A percentile compares a stretch with the other conserved stretches of the same genome.
Evolutionary conservation across 2,888 invertebrate species (phyloP).

Genomic region (Himalopsyche kuldschensis): DNA sequence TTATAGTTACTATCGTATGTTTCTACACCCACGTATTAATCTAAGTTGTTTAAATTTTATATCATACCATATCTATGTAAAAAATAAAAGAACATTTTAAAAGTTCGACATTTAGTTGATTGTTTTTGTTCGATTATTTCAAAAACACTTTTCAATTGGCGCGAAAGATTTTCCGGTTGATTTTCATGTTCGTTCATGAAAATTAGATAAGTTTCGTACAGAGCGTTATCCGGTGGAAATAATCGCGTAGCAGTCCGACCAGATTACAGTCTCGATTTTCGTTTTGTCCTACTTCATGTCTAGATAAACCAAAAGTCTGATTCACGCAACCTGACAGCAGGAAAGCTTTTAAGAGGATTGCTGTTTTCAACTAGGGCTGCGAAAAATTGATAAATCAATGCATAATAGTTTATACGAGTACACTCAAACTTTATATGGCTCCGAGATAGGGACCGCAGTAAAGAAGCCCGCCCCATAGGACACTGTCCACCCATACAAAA

Average conservation of each 20-base stretch:
- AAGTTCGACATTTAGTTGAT: neutral
- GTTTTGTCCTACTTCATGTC: neutral
- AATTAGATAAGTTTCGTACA: neutral
- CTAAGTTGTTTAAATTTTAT: too few species aligned
- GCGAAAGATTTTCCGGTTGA: neutral
- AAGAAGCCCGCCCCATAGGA: too few species aligned
- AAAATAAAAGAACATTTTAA: too few species aligned
- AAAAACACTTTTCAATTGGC: neutral
- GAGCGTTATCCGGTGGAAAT: neutral
- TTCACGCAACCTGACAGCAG: neutral
- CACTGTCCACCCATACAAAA: too few species aligned
- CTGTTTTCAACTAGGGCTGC: neutral
- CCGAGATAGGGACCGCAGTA: too few species aligned
- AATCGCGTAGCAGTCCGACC: neutral
- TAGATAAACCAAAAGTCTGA: constrained; percentile 4
- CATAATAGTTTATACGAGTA: neutral
- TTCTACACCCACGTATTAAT: too few species aligned
- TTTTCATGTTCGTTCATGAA: neutral
- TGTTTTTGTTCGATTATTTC: neutral
- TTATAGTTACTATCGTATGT: too few species aligned
- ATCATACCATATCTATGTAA: too few species aligned
- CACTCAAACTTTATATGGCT: too few species aligned
- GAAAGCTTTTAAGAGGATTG: constrained; percentile 27
- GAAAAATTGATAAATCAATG: neutral
- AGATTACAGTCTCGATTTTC: neutral